Percentiles rank a stretch among this genome's conserved stretches.
Conservation (phyloP, 2,888 invertebrate species). For the Clitarchus hookeri region DNA sequence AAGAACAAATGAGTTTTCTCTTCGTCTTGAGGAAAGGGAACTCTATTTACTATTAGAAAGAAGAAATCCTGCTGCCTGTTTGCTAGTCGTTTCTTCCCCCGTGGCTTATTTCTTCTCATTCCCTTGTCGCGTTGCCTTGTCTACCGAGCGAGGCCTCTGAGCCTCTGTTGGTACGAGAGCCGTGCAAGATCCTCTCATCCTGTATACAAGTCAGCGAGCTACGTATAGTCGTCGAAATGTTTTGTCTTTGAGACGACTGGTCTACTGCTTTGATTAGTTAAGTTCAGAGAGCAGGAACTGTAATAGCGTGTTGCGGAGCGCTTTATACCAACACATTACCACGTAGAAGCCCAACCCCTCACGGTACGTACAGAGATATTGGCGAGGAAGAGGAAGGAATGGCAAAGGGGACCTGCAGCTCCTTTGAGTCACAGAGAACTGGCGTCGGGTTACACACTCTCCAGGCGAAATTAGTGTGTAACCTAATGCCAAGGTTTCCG, state of each 20-base stretch:
- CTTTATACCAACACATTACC: conserved; percentile 11
- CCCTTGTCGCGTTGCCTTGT: not conserved
- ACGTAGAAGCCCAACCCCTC: not conserved
- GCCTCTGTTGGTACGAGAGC: not conserved
- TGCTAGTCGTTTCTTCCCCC: too few relatives aligned
- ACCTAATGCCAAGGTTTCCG: not conserved
- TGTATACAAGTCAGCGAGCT: not conserved
- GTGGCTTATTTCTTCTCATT: too few relatives aligned
- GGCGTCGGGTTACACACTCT: not conserved
- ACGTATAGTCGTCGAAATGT: not conserved
- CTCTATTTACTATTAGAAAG: too few relatives aligned
- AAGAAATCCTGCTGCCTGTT: too few relatives aligned
- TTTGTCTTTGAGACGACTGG: conserved; percentile 2
- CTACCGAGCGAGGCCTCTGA: not conserved
- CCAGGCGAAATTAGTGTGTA: conserved; percentile 20
- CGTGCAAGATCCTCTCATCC: not conserved
- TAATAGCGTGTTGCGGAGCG: not conserved
- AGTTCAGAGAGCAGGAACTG: conserved; percentile 12
- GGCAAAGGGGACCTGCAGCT: not conserved
- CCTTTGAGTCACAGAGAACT: conserved; percentile 19
- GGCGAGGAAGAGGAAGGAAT: not conserved
- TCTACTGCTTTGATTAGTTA: conserved; percentile 17
- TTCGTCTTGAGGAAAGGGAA: too few relatives aligned
- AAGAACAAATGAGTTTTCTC: too few relatives aligned
- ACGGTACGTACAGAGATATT: not conserved